Evolutionary conservation across 2,888 invertebrate species (phyloP), one percentile per base, ranked within the genome.

Genomic region (Platycheirus rosarum): DNA sequence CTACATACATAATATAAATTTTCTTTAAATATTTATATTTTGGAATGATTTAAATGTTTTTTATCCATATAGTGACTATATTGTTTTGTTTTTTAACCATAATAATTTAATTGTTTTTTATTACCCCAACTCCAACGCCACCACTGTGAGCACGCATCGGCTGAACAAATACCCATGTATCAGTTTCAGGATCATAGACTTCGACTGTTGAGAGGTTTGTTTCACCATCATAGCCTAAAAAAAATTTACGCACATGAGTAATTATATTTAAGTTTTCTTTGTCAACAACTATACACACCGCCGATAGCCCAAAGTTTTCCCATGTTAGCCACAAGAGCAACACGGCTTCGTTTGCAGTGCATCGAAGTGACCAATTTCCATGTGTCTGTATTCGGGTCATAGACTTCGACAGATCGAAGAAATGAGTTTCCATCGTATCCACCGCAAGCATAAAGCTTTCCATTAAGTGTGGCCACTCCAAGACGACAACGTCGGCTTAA

Each of bases 141-240:
- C 97, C 97, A 88, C 97, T 97, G 88, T 97, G 97, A 1, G 95
- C 95, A 85, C 94, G 93, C 96, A 97, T 96, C 0, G 94, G 92
- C 1, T 94, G 92, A 13, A 94, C 94, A 88, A 94, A 94, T 2
- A 92, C 92, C 96, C 96, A 96, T 20, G 91, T 91, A 88, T 96
- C 93, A 4, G 91, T 91, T 85, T 92, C 91, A 2, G 96, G 95
- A 89, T 96, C 95, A 87, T 96, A 97, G 8, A 95, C 93, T 90
- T 97, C 97, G n/a, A 97, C 95, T 0, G 95, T 94, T 7, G 94
- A 93, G 11, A 97, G 91, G 91, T 97, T 97, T 0, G 94, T 93
- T 79, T 95, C 93, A 1, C 97, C 97, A 87, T 95, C 94, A 85
- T 95, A 95, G n/a, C 91, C 90, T 88, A 23, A 13, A 80, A 8